These are phyloP conservation scores for Papilio aristodemus DNA, from an alignment of 1,140 invertebrate genomes.

Conservation along the genomic window DNA sequence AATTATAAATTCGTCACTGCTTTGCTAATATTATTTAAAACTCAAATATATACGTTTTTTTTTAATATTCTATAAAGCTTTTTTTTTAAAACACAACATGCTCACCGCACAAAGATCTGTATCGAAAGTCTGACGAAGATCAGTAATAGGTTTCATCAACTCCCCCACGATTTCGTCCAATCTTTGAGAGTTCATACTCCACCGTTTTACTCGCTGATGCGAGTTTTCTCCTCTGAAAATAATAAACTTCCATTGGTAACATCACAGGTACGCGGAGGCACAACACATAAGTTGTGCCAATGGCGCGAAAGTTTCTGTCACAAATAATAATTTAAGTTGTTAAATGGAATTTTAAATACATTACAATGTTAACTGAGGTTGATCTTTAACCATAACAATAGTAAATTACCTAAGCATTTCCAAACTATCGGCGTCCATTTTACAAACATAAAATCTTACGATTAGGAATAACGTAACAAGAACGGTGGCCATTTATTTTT, in stretches of 20 bases:
- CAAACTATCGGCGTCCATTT: constrained; percentile 70
- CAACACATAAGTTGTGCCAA: constrained; percentile 52
- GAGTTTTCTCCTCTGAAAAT: constrained; percentile 60
- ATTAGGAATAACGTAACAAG: constrained; percentile 73
- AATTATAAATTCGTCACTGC: neutral
- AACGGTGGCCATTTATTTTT: constrained; percentile 79
- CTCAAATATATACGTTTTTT: neutral
- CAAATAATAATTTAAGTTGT: constrained; percentile 58
- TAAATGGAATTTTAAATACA: constrained; percentile 42
- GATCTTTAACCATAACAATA: neutral
- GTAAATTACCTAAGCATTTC: constrained; percentile 57
- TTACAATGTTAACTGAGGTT: constrained; percentile 6
- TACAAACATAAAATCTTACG: constrained; percentile 69
- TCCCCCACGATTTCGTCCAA: constrained; percentile 75
- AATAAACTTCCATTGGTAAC: constrained; percentile 65
- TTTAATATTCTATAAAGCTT: neutral
- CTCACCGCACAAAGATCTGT: constrained; percentile 72
- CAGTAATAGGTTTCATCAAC: constrained; percentile 75
- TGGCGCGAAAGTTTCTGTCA: constrained; percentile 77
- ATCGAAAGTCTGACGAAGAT: constrained; percentile 72
- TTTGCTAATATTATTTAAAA: neutral
- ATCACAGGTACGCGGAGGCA: constrained; percentile 61
- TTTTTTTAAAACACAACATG: constrained; percentile 10
- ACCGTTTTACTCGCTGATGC: constrained; percentile 65
- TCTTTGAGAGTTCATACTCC: constrained; percentile 76